Evolutionary conservation across 53 echinoderm and acorn worm species (phyloP), one percentile per base, ranked within the genome.

Genomic region (Arbacia lixula): DNA sequence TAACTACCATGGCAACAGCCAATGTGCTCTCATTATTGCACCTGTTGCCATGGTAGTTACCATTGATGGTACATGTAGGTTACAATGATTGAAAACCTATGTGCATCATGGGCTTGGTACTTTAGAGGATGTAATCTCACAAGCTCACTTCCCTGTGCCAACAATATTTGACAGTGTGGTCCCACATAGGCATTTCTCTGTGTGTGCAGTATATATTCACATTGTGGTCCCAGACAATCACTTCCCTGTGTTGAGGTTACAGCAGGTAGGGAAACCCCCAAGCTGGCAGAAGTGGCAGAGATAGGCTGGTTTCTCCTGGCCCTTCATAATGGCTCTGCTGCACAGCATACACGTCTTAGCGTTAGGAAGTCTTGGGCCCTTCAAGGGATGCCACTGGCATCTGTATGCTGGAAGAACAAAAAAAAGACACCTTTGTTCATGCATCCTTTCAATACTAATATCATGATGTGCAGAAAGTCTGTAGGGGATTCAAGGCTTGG

Each of bases 301-400:
- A 49, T 49, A 63, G 43, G 21, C 82, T 10, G 82, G 82, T 19
- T 49, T 81, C 63, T 81, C 82, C 31, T 49, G 34, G 21, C 64
- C 51, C 32, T 46, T 64, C 82, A 64, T 81, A 30, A 81, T 63
- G 51, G 2, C 41, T 16, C 32, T 22, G 29, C 26, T 81, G 64
- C 82, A 81, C 65, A 81, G 63, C 82, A 81, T 81, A 21, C 82
- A 81, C 4, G 49, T 81, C 64, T 81, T 81, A n/a, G 50, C n/a
- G 34, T 81, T 62, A 12, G 82, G 51, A 3, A 64, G 6, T 0
- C 50, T 41, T 1, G 82, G 82, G 6, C 82, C 35, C 28, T 62
- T 62, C 49, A 3, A 6, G 1, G 82, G 82, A 28, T 81, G 82
- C 20, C 16, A 43, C 32, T 64, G 62, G 61, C 82, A 81, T 63